Conservation (phyloP, 2,888 invertebrate genomes). For the Thysanoteuthis rhombus region DNA sequence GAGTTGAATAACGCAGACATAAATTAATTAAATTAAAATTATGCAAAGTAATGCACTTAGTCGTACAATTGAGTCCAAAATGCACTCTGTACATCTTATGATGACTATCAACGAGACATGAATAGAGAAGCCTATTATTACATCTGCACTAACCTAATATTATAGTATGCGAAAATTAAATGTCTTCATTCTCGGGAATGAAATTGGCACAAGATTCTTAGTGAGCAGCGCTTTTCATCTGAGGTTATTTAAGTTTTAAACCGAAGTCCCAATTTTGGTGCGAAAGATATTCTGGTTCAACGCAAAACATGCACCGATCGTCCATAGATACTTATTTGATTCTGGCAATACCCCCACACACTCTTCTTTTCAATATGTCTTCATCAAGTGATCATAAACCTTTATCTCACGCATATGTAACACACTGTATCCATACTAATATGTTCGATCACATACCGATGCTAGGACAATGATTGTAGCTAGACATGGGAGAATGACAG, state of each 20-base stretch:
- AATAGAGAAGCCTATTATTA: too few species aligned
- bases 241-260: neutral
- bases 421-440: neutral
- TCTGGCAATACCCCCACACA: neutral
- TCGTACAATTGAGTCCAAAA: too few species aligned
- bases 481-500: neutral
- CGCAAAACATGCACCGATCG: neutral
- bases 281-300: neutral
- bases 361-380: neutral
- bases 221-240: too few species aligned
- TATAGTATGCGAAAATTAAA: too few species aligned
- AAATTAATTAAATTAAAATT: too few species aligned
- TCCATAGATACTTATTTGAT: neutral
- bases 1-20: too few species aligned
- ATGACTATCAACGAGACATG: too few species aligned
- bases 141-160: too few species aligned
- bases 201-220: too few species aligned
- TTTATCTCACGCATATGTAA: neutral
- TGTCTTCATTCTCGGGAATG: too few species aligned
- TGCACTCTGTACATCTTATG: too few species aligned
- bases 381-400: neutral
- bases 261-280: neutral
- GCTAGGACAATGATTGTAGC: neutral
- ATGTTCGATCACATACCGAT: neutral
- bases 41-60: too few species aligned